These are phyloP conservation scores for Psammodynastes pulverulentus DNA, from an alignment of 2,113 vertebrate genomes.

Conservation along the genomic window DNA sequence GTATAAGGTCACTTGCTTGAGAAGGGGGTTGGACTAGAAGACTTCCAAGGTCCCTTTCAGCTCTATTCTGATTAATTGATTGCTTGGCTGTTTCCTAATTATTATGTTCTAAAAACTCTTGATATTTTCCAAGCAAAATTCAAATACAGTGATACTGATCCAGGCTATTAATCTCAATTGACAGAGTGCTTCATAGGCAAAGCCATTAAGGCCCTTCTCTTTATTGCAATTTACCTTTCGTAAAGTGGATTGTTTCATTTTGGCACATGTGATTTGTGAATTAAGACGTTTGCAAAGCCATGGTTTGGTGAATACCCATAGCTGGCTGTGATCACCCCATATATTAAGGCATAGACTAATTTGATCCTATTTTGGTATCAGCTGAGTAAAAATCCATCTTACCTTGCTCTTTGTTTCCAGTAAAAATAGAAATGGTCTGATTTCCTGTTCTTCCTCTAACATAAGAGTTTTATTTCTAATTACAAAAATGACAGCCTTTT, in stretches of 20 bases:
- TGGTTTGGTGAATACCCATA: background rate
- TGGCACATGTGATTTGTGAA: background rate
- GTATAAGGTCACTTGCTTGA: too few relatives aligned
- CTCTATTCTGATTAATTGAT: too few relatives aligned
- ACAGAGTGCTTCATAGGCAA: background rate
- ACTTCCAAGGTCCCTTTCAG: too few relatives aligned
- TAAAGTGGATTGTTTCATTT: background rate
- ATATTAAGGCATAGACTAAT: background rate
- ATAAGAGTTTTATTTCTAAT: slow-evolving; percentile 33
- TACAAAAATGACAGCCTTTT: slow-evolving; percentile 35
- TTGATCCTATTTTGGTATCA: background rate
- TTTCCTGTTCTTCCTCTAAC: slow-evolving; percentile 22
- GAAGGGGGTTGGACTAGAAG: too few relatives aligned
- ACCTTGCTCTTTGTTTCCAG: background rate
- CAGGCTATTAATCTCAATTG: background rate
- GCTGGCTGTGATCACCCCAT: background rate
- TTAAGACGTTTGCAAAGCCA: background rate
- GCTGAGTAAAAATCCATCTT: background rate
- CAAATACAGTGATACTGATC: background rate
- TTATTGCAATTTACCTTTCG: background rate
- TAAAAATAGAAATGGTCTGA: slow-evolving; percentile 1
- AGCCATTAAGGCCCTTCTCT: background rate
- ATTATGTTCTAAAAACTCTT: background rate
- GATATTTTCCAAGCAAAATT: background rate
- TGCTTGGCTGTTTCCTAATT: background rate